Conservation (phyloP, 2,797 vertebrate species). For the Argya squamiceps region DNA sequence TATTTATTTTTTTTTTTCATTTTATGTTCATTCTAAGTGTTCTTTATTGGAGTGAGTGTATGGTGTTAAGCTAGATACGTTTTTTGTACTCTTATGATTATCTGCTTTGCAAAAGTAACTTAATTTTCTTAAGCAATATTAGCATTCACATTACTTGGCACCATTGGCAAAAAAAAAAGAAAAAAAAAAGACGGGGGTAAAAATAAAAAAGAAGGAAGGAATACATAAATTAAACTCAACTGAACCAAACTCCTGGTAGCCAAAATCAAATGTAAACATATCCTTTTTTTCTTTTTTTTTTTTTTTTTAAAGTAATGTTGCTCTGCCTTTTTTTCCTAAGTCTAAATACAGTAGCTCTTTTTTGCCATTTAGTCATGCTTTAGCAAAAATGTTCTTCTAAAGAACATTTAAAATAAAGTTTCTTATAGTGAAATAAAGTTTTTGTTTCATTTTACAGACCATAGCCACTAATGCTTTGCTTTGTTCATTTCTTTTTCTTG, state of each 20-base stretch:
- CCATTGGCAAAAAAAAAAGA: conserved; percentile 92
- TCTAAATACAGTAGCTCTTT: conserved; percentile 96
- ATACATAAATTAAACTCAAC: conserved; percentile 70
- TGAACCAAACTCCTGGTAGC: conserved; percentile 90
- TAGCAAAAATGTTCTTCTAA: conserved; percentile 98
- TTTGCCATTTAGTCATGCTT: conserved; percentile 99
- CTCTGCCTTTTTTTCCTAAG: conserved; percentile 94
- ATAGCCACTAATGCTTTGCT: conserved; percentile 99
- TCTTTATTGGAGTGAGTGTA: conserved; percentile 86
- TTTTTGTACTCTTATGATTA: conserved; percentile 88
- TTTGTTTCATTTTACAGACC: conserved; percentile 99
- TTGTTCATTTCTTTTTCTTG: conserved; percentile 93
- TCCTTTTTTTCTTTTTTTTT: conserved; percentile 82
- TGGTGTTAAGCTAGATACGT: conserved; percentile 86
- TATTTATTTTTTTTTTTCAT: conserved; percentile 71
- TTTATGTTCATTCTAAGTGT: conserved; percentile 81
- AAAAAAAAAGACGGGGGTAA: not conserved
- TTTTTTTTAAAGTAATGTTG: conserved; percentile 85
- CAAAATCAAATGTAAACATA: conserved; percentile 94
- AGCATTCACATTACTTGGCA: conserved; percentile 99
- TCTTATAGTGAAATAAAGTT: conserved; percentile 99
- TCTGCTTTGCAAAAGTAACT: conserved; percentile 95
- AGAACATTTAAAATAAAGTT: conserved; percentile 99
- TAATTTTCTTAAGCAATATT: conserved; percentile 92
- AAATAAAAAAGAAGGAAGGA: conserved; percentile 53